Evolutionary conservation across 2,797 vertebrate species (phyloP), one percentile per base, ranked within the genome.

Genomic region (Pteropus rufus): DNA sequence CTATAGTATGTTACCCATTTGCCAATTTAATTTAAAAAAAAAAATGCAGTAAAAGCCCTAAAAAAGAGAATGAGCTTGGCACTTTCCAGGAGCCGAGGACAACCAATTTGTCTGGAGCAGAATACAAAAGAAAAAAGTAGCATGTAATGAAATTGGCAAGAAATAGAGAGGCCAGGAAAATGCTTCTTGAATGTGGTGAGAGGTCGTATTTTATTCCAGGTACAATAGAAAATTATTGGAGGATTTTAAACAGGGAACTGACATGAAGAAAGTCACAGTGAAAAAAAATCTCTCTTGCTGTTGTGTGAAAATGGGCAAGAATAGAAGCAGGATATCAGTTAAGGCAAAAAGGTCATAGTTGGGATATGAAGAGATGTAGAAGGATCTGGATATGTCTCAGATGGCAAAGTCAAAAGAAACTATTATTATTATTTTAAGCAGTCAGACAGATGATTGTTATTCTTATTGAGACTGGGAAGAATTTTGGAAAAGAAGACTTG

Each of bases 351-450:
- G 1, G 3, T 90, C 10, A 41, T 23, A 31, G 8, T 44, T 79
- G 76, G 11, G 4, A 7, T 19, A 9, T 2, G 1, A 2, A 5
- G 3, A 79, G 23, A 36, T n/a, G 31, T 7, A 19, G 21, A 41
- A 69, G 6, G 29, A 76, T 15, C n/a, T 70, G 36, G 1, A 8
- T 31, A 34, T 58, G 15, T 49, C 10, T 64, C 58, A 90, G 21
- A 5, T 3, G 41, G 7, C 29, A 75, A 79, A 83, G 44, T 54
- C 24, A 89, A 91, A 19, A 39, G 18, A 3, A 58, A 72, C 14
- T 36, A n/a, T 79, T 34, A 10, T n/a, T 49, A 49, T 49, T 49
- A 49, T 16, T 87, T 69, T 56, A 83, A 64, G 19, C 18, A 80
- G 49, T 19, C 31, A 76, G 24, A 56, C 39, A 10, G 4, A 73